Conservation (phyloP, 2,797 vertebrate genomes). For the Emys orbicularis region DNA sequence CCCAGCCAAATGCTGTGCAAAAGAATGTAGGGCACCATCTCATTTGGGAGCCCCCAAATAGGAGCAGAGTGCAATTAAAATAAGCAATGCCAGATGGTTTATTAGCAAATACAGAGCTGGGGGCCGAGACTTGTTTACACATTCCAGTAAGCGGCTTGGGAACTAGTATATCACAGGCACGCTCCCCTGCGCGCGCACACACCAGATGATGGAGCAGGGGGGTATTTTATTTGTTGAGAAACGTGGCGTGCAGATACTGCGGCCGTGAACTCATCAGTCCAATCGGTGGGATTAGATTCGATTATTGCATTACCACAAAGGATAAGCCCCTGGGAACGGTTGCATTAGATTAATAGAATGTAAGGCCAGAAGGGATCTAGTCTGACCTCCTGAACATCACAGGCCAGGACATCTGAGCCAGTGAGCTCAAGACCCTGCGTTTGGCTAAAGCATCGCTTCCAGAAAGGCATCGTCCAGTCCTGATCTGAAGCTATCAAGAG, state of each 20-base stretch:
- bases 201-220: fast-evolving
- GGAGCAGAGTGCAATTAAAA: background rate
- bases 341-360: fast-evolving
- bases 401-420: background rate
- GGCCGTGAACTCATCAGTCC: fast-evolving
- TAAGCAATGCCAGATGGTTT: constrained; percentile 45
- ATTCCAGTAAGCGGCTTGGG: background rate
- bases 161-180: fast-evolving
- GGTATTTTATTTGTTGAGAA: background rate
- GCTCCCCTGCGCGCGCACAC: background rate
- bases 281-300: background rate
- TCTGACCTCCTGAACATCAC: background rate
- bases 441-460: background rate
- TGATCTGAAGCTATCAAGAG: background rate
- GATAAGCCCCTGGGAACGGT: background rate
- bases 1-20: background rate
- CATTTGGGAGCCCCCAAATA: background rate
- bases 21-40: constrained; percentile 41
- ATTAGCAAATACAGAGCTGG: background rate
- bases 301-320: background rate
- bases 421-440: background rate
- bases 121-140: background rate
- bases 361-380: background rate
- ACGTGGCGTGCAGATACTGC: fast-evolving
- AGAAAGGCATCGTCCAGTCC: background rate